Evolutionary conservation across 1,140 invertebrate genomes (phyloP), one percentile per base, ranked within the genome.

Genomic region (Brachystomella parvula): DNA sequence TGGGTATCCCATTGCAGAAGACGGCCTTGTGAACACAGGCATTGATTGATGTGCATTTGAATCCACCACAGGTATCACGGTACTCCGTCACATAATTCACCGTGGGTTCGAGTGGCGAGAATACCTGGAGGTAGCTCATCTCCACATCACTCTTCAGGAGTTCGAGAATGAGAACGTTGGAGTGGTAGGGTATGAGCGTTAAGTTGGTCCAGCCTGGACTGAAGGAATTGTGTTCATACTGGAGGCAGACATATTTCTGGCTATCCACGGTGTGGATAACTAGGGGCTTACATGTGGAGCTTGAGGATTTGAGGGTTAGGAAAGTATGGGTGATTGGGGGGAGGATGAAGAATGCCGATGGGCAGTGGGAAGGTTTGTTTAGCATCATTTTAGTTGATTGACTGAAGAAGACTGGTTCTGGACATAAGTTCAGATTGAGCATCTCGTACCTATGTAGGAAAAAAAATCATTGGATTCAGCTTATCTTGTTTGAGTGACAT

Each of bases 11-110:
- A 47, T 62, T 39, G 31, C 60, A 62, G 44, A 62, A 44, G 26
- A 62, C 15, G 6, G 32, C 9, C 31, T 62, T 62, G 60, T 62
- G 30, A 29, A 62, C 44, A 24, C 60, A 62, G 6, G 60, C 60
- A 62, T 12, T 9, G 31, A 62, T 62, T 3, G 33, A 44, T 3
- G 30, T 24, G 31, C 60, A 62, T 26, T 39, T 62, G 33, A 62
- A 62, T 3, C 60, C 60, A 62, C 60, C 60, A 39, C 60, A 62
- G 24, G 60, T 62, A 29, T 62, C 60, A 6, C 30, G 3, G 6
- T 3, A 3, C 19, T 32, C 30, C 3, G 3, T 39, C 3, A 62
- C 33, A 26, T 62, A 62, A 26, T 62, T 62, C 15, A 12, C 39
- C 15, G 26, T 62, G 26, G 60, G 60, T 35, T 44, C 35, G 9